Evolutionary conservation across 92 coral and sea anemone genomes (phyloP), one percentile per base, ranked within the genome.

Genomic region (Anthopleura xanthogrammica): DNA sequence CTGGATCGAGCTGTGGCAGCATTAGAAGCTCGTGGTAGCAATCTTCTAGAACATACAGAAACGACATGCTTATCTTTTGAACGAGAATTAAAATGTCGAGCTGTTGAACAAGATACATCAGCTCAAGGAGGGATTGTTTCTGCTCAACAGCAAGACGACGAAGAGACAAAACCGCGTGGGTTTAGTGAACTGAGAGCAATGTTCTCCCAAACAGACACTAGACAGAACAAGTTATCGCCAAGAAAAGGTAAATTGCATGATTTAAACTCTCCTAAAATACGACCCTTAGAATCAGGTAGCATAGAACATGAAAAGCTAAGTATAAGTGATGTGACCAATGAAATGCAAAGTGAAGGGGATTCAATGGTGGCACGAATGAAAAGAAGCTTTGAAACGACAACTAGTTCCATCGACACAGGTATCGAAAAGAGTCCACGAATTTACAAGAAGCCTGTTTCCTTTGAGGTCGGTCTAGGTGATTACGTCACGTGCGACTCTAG

Each of bases 211-310:
- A 60, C 50, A 75, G 48, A 19, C 16, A 6, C 29, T 29, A 16
- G 17, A 6, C 86, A 72, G 29, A 77, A 52, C 12, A 36, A 40
- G 48, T 62, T 71, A 3, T 14, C 72, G 6, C 50, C 73, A 11
- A 83, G 73, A 41, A 46, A 75, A 41, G 60, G 79, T 24, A 55
- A 52, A 12, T 72, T 79, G 60, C 85, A 87, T 46, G 89, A 86
- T 29, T 82, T 88, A 7, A 75, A 90, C 8, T 87, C 89, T 20
- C 87, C 64, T 70, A 90, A 83, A 55, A 88, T 82, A 76, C 66
- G 75, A 46, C 20, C 73, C 6, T 16, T 77, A 12, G 48, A 20
- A 13, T 22, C 48, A 19, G 42, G 41, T 13, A 17, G 60, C 7
- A 16, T 77, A 4, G 19, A 22, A 5, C 4, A n/a, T 77, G 80